These are phyloP conservation scores for Pangasius larnaudii DNA, from an alignment of 2,797 vertebrate species.

Conservation along the genomic window DNA sequence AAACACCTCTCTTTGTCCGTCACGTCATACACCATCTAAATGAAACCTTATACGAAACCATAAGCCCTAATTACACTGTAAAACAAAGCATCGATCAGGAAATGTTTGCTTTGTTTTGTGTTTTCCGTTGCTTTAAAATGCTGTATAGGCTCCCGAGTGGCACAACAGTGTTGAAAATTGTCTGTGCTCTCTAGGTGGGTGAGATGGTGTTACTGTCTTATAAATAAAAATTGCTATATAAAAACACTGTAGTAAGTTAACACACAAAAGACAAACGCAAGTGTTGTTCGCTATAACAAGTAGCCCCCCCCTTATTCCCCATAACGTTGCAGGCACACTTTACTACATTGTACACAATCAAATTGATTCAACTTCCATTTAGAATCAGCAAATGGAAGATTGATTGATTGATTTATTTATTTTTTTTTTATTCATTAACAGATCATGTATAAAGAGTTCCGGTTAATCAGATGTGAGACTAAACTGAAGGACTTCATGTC, in stretches of 20 bases:
- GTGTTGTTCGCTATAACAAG: neutral
- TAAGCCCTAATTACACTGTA: neutral
- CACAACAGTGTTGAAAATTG: neutral
- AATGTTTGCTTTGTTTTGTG: neutral
- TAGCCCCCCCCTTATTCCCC: too few species aligned
- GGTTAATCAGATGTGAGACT: conserved; percentile 76
- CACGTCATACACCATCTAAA: neutral
- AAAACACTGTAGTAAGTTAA: neutral
- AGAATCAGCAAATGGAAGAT: neutral
- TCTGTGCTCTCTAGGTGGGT: neutral
- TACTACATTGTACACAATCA: neutral
- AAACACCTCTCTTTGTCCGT: too few species aligned
- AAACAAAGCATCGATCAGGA: neutral
- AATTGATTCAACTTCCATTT: neutral
- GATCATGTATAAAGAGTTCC: conserved; percentile 74
- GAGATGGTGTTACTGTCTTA: neutral
- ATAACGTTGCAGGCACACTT: neutral
- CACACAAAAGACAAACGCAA: neutral
- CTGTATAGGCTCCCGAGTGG: neutral
- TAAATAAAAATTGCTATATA: neutral
- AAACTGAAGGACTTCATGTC: conserved; percentile 68
- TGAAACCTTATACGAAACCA: neutral
- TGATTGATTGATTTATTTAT: too few species aligned
- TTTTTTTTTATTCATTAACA: conserved; percentile 58
- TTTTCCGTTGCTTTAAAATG: neutral